These are phyloP conservation scores for Dryobates pubescens DNA, from an alignment of 2,797 vertebrate species.

Conservation along the genomic window DNA sequence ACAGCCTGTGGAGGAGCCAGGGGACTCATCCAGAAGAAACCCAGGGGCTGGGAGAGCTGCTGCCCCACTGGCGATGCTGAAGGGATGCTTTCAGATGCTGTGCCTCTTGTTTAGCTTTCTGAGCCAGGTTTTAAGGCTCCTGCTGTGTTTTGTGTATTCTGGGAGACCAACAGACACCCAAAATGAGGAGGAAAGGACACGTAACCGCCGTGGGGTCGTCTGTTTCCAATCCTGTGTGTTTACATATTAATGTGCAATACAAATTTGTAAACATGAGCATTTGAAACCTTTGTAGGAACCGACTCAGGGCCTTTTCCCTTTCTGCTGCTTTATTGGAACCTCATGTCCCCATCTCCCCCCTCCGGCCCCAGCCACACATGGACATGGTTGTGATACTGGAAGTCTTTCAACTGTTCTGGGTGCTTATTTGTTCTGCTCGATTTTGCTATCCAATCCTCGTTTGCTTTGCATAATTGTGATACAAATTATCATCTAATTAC, in stretches of 20 bases:
- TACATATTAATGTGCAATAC: slow-evolving; percentile 79
- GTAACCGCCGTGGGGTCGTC: slow-evolving; percentile 43
- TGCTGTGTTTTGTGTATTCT: background rate
- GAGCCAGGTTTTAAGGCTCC: background rate
- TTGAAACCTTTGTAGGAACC: slow-evolving; percentile 71
- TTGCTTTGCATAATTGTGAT: slow-evolving; percentile 77
- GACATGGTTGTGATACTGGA: slow-evolving; percentile 61
- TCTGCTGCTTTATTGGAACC: slow-evolving; percentile 78
- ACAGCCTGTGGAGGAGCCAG: accelerated
- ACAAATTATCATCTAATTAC: slow-evolving; percentile 80
- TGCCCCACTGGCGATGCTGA: accelerated
- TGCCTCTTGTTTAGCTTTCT: background rate
- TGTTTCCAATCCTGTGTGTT: slow-evolving; percentile 74
- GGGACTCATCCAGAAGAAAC: background rate
- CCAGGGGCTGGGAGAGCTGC: background rate
- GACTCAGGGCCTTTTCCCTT: slow-evolving; percentile 53
- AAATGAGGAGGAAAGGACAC: slow-evolving; percentile 7
- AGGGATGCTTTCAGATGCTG: background rate
- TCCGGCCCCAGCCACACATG: slow-evolving; percentile 44
- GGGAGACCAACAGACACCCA: slow-evolving; percentile 42
- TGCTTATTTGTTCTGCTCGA: slow-evolving; percentile 71
- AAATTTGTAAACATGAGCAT: slow-evolving; percentile 81
- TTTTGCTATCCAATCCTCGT: slow-evolving; percentile 62
- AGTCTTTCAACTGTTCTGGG: slow-evolving; percentile 67
- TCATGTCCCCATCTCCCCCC: slow-evolving; percentile 41